These are phyloP conservation scores for Cotesia glomerata DNA, from an alignment of 1,140 invertebrate species.

Conservation along the genomic window DNA sequence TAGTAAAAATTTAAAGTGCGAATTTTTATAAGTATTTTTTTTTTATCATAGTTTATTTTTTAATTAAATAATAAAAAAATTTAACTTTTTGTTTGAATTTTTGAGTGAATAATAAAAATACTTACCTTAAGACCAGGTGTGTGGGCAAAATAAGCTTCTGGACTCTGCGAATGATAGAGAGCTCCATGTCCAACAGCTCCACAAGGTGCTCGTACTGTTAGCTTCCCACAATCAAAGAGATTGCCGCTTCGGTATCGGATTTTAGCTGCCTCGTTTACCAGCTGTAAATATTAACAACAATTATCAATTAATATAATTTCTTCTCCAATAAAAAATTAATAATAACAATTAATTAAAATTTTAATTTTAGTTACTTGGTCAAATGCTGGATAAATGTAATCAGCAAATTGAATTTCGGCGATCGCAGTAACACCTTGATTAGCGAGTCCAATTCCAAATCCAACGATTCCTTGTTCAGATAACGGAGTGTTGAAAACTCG, in stretches of 20 bases:
- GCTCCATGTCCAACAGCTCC: slow-evolving; percentile 91
- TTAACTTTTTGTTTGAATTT: not conserved
- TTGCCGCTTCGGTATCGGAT: slow-evolving; percentile 92
- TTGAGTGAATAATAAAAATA: not conserved
- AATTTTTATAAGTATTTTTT: too few relatives aligned
- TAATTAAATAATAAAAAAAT: too few relatives aligned
- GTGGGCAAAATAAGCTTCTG: slow-evolving; percentile 97
- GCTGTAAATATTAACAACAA: slow-evolving; percentile 55
- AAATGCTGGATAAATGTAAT: slow-evolving; percentile 99
- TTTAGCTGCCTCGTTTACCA: slow-evolving; percentile 93
- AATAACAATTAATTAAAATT: slow-evolving; percentile 12
- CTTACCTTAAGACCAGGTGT: slow-evolving; percentile 91
- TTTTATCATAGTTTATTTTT: too few relatives aligned
- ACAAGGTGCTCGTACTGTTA: slow-evolving; percentile 90
- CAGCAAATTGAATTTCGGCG: slow-evolving; percentile 99
- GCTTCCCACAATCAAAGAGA: slow-evolving; percentile 86
- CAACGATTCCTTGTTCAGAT: slow-evolving; percentile 97
- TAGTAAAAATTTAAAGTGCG: too few relatives aligned
- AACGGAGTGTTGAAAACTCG: slow-evolving; percentile 98
- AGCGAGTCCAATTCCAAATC: slow-evolving; percentile 95
- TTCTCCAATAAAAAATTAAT: not conserved
- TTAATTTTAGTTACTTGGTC: slow-evolving; percentile 79
- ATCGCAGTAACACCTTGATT: slow-evolving; percentile 89
- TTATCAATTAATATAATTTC: not conserved
- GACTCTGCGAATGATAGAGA: slow-evolving; percentile 97